Evolutionary conservation across 2,113 vertebrate genomes (phyloP).

Genomic region (Bucco capensis): DNA sequence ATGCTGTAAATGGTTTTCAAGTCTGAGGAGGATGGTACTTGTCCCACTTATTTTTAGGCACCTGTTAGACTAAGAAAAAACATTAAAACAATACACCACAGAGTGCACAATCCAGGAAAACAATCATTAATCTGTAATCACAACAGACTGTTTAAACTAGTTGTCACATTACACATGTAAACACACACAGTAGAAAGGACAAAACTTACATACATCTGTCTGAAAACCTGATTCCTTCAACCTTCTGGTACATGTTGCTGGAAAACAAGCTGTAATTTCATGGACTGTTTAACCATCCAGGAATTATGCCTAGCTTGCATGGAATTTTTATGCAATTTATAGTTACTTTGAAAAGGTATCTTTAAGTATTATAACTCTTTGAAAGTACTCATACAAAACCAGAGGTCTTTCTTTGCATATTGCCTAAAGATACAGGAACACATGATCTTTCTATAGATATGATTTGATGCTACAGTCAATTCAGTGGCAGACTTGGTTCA

Average conservation of each 20-base stretch:
- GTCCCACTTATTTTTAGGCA: background rate
- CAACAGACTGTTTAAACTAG: background rate
- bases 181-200: background rate
- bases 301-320: background rate
- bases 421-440: background rate
- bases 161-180: background rate
- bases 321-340: background rate
- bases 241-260: background rate
- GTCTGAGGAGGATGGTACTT: background rate
- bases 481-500: background rate
- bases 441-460: background rate
- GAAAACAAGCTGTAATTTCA: background rate
- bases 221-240: background rate
- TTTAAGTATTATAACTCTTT: background rate
- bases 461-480: background rate
- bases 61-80: background rate
- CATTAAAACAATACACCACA: background rate
- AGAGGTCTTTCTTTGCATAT: background rate
- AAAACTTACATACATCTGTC: background rate
- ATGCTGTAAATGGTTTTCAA: background rate
- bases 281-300: background rate
- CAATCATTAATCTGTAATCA: background rate
- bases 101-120: background rate
- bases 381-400: background rate
- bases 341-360: background rate